Base-by-base conservation (phyloP, 53 echinoderm and acorn worm genomes). In the Luidia sarsii region DNA sequence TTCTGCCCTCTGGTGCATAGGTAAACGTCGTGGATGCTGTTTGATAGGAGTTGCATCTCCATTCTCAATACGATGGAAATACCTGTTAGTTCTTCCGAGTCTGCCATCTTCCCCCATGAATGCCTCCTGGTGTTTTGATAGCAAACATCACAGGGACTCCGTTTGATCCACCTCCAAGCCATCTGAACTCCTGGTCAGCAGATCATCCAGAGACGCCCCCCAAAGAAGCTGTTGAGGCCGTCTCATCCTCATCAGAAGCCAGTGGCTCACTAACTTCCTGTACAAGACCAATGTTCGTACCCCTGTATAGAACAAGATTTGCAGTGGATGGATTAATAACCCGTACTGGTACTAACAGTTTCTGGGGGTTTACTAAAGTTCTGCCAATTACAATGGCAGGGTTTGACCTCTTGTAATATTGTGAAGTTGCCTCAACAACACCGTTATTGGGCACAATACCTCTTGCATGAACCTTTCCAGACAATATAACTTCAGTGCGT, bases 31-130 rank as follows among this genome's bases (percentile, higher is more conserved):
- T 20, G 19, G 38, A 19, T 37, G 38, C 18, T 69, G 48, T 18
- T 57, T 66, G 32, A 88, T 73, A 1, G 88, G 88, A 38, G 4
- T 2, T 3, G 59, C 66, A 29, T 72, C 73, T n/a, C 89, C 89
- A 0, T 69, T 89, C n/a, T 83, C 43, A 22, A 89, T 89, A 34
- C 18, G 39, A 62, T 84, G 84, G 20, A 68, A 75, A 13, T 83
- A 83, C 18, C 79, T 8, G 36, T 77, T 31, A 7, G 82, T 88
- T 20, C 72, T 28, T n/a, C 88, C 88, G 4, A 83, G 53, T n/a
- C 82, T 82, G 9, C 39, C 65, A 22, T 65, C 39, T 21, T 65
- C 41, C 20, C 65, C 65, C 19, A 39, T 19, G 19, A 55, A 55
- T 8, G 73, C 54, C n/a, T 10, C 41, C 19, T 73, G 57, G 25